phyloP scores from a whole-genome alignment of 2,113 vertebrate genomes.

The Cavia aperea region DNA sequence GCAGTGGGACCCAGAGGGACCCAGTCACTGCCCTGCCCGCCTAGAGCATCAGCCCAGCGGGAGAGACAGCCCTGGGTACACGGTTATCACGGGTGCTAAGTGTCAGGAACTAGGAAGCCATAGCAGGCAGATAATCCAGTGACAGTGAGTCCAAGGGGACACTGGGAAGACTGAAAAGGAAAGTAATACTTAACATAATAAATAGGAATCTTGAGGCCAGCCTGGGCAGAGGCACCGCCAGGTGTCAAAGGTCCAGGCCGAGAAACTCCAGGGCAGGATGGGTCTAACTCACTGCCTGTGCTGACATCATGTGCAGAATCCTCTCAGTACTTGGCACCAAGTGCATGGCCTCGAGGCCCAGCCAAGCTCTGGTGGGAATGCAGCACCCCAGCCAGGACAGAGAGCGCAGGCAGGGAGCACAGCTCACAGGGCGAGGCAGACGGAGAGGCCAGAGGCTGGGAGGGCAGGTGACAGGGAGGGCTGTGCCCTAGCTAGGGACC shows the following conservation, averaged over 20 bases:
- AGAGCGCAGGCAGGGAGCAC: not conserved
- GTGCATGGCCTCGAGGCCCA: not conserved
- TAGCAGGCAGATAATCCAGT: not conserved
- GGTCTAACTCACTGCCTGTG: too few species aligned
- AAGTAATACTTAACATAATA: not conserved
- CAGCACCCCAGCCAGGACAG: not conserved
- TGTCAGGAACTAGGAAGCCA: not conserved
- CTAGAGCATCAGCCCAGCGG: not conserved
- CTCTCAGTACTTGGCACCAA: not conserved
- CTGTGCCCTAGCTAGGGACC: not conserved
- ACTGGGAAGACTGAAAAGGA: not conserved
- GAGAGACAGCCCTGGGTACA: not conserved
- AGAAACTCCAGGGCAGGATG: not conserved
- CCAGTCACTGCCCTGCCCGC: not conserved
- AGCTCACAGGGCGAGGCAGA: not conserved
- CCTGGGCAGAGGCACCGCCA: not conserved
- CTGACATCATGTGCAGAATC: not conserved
- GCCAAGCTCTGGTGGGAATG: not conserved
- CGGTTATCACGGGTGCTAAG: not conserved
- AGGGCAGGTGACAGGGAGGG: not conserved
- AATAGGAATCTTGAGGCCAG: not conserved
- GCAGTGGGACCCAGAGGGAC: not conserved
- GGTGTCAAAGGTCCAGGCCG: not conserved
- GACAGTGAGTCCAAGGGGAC: not conserved
- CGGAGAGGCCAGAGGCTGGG: not conserved